phyloP scores from a whole-genome alignment of 2,113 vertebrate species.

The Pterocles orientalis region DNA sequence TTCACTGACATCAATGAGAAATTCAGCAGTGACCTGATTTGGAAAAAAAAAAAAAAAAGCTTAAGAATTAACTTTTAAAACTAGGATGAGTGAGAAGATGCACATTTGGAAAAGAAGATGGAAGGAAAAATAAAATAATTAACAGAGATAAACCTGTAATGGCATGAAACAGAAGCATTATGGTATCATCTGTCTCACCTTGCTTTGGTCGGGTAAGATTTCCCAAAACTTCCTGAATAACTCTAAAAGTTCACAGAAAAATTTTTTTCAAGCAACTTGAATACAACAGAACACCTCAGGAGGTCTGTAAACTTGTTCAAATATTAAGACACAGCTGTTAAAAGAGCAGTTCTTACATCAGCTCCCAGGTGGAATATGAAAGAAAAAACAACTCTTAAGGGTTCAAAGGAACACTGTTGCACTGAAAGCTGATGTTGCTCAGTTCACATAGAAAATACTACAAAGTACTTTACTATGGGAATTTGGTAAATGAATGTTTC shows the following conservation, averaged over 20 bases:
- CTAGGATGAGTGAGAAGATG: neutral
- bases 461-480: conserved; percentile 65
- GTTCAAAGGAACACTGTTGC: conserved; percentile 54
- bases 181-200: neutral
- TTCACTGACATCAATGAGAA: neutral
- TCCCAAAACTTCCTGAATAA: neutral
- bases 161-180: neutral
- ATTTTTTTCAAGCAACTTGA: conserved; percentile 28
- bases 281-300: neutral
- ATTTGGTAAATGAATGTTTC: conserved; percentile 69
- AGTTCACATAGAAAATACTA: conserved; percentile 67
- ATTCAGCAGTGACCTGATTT: neutral
- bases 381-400: conserved; percentile 8
- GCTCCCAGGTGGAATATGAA: conserved; percentile 54
- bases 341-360: conserved; percentile 64
- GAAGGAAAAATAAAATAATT: neutral
- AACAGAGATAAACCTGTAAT: neutral
- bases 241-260: neutral
- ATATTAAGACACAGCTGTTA: conserved; percentile 67
- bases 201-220: neutral
- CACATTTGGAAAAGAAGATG: neutral
- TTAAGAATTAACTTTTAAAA: neutral
- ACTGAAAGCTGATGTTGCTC: conserved; percentile 49
- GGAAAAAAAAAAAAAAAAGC: neutral
- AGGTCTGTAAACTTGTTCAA: conserved; percentile 67